These are phyloP conservation scores for Helicoverpa zea DNA, from an alignment of 1,140 invertebrate species.

Conservation along the genomic window DNA sequence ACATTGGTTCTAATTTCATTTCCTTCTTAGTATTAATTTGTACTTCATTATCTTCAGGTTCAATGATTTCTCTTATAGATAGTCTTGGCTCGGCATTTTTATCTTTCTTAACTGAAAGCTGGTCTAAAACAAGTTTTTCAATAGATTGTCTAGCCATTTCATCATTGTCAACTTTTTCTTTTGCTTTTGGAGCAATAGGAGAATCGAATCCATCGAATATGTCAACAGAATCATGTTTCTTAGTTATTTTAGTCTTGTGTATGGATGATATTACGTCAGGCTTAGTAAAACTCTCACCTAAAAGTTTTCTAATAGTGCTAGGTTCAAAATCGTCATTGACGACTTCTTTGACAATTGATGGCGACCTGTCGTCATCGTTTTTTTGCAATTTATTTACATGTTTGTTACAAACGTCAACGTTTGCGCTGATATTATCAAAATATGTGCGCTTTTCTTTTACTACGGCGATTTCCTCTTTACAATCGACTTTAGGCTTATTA, in stretches of 20 bases:
- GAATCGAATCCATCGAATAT: slow-evolving; percentile 73
- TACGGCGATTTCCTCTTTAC: not conserved
- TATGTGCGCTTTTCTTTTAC: slow-evolving; percentile 61
- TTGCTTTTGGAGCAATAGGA: slow-evolving; percentile 49
- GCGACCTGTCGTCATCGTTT: slow-evolving; percentile 65
- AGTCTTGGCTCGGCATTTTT: slow-evolving; percentile 34
- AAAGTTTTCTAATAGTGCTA: slow-evolving; percentile 70
- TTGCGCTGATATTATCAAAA: slow-evolving; percentile 62
- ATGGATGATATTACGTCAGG: slow-evolving; percentile 53
- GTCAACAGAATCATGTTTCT: slow-evolving; percentile 72
- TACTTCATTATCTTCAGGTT: slow-evolving; percentile 9
- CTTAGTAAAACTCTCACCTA: slow-evolving; percentile 69
- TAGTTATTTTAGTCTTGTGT: slow-evolving; percentile 54
- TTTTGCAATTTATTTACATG: slow-evolving; percentile 51
- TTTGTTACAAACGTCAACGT: slow-evolving; percentile 43
- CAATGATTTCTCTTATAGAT: slow-evolving; percentile 23
- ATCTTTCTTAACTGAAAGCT: slow-evolving; percentile 27
- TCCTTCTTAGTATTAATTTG: slow-evolving; percentile 35
- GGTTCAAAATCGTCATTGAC: slow-evolving; percentile 64
- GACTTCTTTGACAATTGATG: slow-evolving; percentile 72
- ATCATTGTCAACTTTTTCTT: slow-evolving; percentile 48
- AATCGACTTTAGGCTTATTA: slow-evolving; percentile 32
- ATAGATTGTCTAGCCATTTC: slow-evolving; percentile 60
- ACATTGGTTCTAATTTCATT: slow-evolving; percentile 48
- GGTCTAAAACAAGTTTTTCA: slow-evolving; percentile 54